phyloP scores from a whole-genome alignment of 2,797 vertebrate species.

The Tolypeutes matacus region DNA sequence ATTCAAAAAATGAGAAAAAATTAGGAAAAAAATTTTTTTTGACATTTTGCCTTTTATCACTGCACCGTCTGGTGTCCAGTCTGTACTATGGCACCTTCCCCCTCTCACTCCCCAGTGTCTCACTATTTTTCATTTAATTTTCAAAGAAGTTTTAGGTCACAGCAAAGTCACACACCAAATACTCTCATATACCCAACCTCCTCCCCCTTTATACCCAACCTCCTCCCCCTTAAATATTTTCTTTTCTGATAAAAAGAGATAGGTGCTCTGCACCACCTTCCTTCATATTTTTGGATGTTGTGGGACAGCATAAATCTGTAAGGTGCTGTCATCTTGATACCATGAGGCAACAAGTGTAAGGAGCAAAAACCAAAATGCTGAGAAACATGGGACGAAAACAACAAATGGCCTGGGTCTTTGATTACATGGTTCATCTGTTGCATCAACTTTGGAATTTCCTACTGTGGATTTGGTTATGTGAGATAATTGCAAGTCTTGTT shows the following conservation, averaged over 20 bases:
- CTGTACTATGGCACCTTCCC: too few relatives aligned
- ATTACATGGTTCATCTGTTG: neutral
- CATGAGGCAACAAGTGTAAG: neutral
- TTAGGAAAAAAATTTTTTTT: too few relatives aligned
- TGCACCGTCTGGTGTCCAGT: too few relatives aligned
- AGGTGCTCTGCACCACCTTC: neutral
- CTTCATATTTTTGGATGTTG: neutral
- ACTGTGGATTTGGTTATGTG: neutral
- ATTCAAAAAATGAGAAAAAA: too few relatives aligned
- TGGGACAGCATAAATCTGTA: neutral
- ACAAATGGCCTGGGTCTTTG: neutral
- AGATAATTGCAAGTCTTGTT: neutral
- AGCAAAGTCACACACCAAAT: too few relatives aligned
- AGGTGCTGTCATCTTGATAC: neutral
- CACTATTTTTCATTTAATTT: too few relatives aligned
- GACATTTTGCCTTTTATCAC: too few relatives aligned
- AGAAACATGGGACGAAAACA: neutral
- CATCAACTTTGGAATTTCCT: neutral
- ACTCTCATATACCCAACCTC: too few relatives aligned
- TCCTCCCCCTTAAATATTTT: too few relatives aligned
- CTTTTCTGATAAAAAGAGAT: neutral
- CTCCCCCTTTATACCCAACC: too few relatives aligned
- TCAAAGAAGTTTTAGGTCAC: too few relatives aligned
- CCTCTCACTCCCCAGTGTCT: too few relatives aligned
- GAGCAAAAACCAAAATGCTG: neutral